These are phyloP conservation scores for Venusia cambrica DNA, from an alignment of 2,888 invertebrate species.

Conservation along the genomic window DNA sequence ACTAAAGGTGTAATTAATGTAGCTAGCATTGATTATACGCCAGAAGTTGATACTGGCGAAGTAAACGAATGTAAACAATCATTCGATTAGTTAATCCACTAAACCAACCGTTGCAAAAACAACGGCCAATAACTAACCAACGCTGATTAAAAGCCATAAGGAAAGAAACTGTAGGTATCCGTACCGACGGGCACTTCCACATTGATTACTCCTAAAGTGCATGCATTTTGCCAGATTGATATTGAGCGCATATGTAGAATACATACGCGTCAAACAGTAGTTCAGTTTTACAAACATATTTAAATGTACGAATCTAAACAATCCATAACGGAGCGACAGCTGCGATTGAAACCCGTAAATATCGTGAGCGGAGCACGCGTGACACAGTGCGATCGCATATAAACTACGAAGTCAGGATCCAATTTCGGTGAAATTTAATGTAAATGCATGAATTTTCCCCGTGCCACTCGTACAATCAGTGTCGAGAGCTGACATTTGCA, in stretches of 20 bases:
- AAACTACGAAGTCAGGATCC: slow-evolving; percentile 67
- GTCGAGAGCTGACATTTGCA: slow-evolving; percentile 80
- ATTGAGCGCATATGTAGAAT: no score
- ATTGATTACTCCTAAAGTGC: slow-evolving; percentile 1
- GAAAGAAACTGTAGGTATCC: slow-evolving; percentile 35
- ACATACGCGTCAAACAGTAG: slow-evolving; percentile 16
- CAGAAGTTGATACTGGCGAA: slow-evolving; percentile 52
- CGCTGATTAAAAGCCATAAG: slow-evolving; percentile 55
- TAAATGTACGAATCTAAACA: slow-evolving; percentile 27
- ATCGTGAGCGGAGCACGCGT: slow-evolving; percentile 55
- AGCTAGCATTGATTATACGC: slow-evolving; percentile 65
- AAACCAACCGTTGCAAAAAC: slow-evolving; percentile 48
- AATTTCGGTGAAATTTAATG: slow-evolving; percentile 78
- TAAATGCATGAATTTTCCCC: slow-evolving; percentile 78
- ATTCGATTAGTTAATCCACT: slow-evolving; percentile 66
- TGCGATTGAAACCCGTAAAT: slow-evolving; percentile 73
- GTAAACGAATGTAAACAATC: slow-evolving; percentile 65
- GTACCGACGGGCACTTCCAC: slow-evolving; percentile 27
- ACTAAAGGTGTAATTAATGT: slow-evolving; percentile 75
- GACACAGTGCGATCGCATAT: slow-evolving; percentile 63
- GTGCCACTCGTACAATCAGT: slow-evolving; percentile 78
- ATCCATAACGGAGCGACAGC: slow-evolving; percentile 44
- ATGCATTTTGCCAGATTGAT: no score
- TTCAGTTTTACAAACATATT: slow-evolving; percentile 23
- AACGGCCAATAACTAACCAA: slow-evolving; percentile 41